These are phyloP conservation scores for Spongilla lacustris DNA, from an alignment of 37 sponge, comb jelly and placozoan species.

Conservation along the genomic window DNA sequence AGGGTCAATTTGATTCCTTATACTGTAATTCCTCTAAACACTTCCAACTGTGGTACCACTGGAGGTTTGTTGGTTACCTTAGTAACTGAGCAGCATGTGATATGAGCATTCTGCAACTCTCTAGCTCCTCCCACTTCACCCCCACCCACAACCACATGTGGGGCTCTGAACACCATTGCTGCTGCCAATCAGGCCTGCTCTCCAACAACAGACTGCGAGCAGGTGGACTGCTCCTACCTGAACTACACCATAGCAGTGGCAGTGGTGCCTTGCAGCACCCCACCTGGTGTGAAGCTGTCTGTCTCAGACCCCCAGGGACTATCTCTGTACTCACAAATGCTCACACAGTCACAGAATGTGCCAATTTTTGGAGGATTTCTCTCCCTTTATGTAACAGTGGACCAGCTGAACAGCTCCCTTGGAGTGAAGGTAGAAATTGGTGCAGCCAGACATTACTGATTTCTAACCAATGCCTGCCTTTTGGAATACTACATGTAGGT, in stretches of 20 bases:
- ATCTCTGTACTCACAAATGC: background rate
- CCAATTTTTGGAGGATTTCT: background rate
- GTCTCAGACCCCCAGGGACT: background rate
- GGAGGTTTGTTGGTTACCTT: background rate
- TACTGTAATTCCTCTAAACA: constrained; percentile 12
- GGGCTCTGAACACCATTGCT: background rate
- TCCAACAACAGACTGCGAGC: background rate
- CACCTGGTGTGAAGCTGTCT: background rate
- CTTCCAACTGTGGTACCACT: constrained; percentile 10
- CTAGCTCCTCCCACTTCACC: background rate
- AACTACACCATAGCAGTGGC: background rate
- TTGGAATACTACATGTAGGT: too few relatives aligned
- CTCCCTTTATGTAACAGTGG: background rate
- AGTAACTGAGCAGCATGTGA: background rate
- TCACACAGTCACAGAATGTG: background rate
- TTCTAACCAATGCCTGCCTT: too few relatives aligned
- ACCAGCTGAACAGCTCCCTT: background rate
- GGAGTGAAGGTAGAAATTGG: background rate
- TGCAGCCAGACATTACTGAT: background rate
- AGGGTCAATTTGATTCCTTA: constrained; percentile 6
- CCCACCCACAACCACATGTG: background rate
- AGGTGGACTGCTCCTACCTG: background rate
- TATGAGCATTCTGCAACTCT: background rate
- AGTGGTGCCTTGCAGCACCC: background rate
- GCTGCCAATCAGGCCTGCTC: background rate